phyloP scores from a whole-genome alignment of 2,888 invertebrate genomes.

The Pachycephus smyrnensis region DNA sequence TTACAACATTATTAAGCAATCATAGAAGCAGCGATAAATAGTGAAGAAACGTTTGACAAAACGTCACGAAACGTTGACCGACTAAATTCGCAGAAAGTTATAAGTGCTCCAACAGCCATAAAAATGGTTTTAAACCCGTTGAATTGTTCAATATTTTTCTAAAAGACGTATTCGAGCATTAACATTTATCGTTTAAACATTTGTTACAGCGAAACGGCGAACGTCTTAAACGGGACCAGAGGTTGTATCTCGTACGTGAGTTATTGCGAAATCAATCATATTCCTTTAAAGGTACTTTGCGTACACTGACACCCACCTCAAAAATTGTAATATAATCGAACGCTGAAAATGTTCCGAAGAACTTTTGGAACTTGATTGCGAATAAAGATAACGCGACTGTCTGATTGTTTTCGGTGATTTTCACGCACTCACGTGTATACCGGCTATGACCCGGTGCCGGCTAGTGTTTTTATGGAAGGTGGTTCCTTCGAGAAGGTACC shows the following conservation, averaged over 20 bases:
- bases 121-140: neutral
- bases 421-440: slow-evolving; percentile 28
- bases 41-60: neutral
- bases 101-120: neutral
- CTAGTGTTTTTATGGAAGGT: slow-evolving; percentile 38
- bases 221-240: neutral
- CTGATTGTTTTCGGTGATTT: neutral
- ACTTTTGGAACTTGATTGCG: neutral
- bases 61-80: neutral
- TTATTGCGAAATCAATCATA: neutral
- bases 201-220: neutral
- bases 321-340: neutral
- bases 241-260: neutral
- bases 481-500: slow-evolving; percentile 38
- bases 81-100: neutral
- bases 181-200: neutral
- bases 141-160: neutral
- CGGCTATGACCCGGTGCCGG: slow-evolving; percentile 24
- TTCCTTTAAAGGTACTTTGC: neutral
- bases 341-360: neutral
- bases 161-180: neutral
- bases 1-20: neutral
- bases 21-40: neutral
- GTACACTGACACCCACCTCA: neutral
- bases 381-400: neutral